Evolutionary conservation across 2,888 invertebrate species (phyloP), one percentile per base, ranked within the genome.

Genomic region (Unio pictorum): DNA sequence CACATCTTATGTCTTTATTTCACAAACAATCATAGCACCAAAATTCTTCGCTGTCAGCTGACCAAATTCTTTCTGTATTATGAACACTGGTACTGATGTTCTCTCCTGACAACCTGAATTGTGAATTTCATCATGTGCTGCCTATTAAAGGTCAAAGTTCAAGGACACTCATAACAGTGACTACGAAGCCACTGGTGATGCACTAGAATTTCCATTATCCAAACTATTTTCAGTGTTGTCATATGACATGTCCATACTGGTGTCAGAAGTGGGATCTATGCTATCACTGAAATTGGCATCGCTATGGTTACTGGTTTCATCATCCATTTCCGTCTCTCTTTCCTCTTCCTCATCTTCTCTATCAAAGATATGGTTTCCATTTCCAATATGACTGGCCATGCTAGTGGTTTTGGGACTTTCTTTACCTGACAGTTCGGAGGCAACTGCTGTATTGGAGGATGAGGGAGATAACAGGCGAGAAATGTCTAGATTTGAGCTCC

Each of bases 211-310:
- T 57, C 77, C 75, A 64, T 77, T 77, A 28, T 69, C 59, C 56
- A 77, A 67, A 70, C 75, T 75, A n/a, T 74, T 73, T 68, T 73
- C 68, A 63, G 73, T 73, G n/a, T 73, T 67, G 64, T 68, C 73
- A 66, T 74, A 76, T 61, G 78, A 74, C 15, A 71, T 68, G 57
- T 82, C 81, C 71, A 81, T 74, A 68, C 78, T 81, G 23, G 68
- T 68, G 64, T 82, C 80, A 8, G 78, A 78, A 28, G 76, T 72
- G 28, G 76, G 74, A 56, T 80, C 77, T 34, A 79, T 74, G 34
- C 69, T 73, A 62, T 82, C 80, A 79, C 82, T 82, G 62, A 78
- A 60, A 70, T 82, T 76, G 65, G 74, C 81, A 62, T 82, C 82
- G 77, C 80, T 81, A 72, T 76, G 72, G 72, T 72, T 71, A 68